phyloP scores from a whole-genome alignment of 1,140 invertebrate species.

The Drosophila chauvacae region DNA sequence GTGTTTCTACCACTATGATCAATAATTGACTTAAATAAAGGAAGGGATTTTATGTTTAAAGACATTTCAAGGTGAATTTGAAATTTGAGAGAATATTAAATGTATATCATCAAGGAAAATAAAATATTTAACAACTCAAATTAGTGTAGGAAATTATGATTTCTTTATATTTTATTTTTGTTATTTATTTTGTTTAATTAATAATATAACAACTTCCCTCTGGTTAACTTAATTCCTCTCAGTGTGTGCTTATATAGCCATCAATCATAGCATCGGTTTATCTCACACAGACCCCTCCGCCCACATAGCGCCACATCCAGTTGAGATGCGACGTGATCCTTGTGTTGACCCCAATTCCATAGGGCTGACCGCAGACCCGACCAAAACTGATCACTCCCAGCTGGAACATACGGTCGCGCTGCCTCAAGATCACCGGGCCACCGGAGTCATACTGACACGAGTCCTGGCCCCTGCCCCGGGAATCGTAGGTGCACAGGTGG shows the following conservation, averaged over 20 bases:
- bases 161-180: not conserved
- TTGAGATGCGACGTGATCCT: slow-evolving; percentile 88
- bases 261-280: slow-evolving; percentile 18
- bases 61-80: too few species aligned
- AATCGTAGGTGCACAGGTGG: slow-evolving; percentile 76
- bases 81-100: not conserved
- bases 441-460: slow-evolving; percentile 81
- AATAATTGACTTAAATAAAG: not conserved
- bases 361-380: slow-evolving; percentile 85
- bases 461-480: slow-evolving; percentile 58
- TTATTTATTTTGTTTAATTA: not conserved
- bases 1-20: accelerated
- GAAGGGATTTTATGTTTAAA: too few species aligned
- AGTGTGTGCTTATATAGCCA: not conserved
- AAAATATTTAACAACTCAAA: too few species aligned
- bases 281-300: slow-evolving; percentile 50
- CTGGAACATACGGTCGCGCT: slow-evolving; percentile 69
- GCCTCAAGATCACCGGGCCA: slow-evolving; percentile 68
- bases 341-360: slow-evolving; percentile 88
- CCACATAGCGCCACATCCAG: slow-evolving; percentile 86
- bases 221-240: not conserved
- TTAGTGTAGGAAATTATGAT: not conserved
- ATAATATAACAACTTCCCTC: not conserved
- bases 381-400: slow-evolving; percentile 89
- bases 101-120: not conserved